phyloP scores from a whole-genome alignment of 2,888 invertebrate genomes.

The Tricholauxania praeusta region DNA sequence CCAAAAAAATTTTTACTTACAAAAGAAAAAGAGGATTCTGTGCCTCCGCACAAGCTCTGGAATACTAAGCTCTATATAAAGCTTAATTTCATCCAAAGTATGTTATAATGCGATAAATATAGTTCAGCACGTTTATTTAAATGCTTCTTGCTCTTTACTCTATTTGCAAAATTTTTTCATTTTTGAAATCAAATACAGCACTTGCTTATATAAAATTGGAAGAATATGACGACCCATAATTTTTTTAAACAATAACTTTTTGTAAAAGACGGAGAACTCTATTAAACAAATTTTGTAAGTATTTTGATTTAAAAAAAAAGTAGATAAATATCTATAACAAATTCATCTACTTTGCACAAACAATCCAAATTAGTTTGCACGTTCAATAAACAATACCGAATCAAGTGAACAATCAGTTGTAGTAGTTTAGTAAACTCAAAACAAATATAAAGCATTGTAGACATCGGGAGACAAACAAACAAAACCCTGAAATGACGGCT shows the following conservation, averaged over 20 bases:
- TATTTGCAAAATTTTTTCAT: conserved; percentile 16
- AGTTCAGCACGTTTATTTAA: not conserved
- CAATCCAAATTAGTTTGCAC: not conserved
- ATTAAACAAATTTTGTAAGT: conserved; percentile 23
- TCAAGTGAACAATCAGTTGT: not conserved
- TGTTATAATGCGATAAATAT: too few species aligned
- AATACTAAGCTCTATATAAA: too few species aligned
- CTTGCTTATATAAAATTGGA: conserved; percentile 66
- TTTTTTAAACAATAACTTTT: conserved; percentile 16
- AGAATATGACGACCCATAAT: conserved; percentile 57
- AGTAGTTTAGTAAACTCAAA: not conserved
- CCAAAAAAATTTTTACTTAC: too few species aligned
- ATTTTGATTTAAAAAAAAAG: not conserved
- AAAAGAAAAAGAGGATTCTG: too few species aligned
- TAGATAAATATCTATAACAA: not conserved
- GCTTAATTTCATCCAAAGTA: too few species aligned
- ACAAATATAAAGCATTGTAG: not conserved
- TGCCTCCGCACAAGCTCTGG: too few species aligned
- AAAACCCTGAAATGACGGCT: too few species aligned
- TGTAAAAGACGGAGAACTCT: conserved; percentile 7
- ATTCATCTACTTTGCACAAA: not conserved
- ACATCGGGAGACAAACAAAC: too few species aligned
- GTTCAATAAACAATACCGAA: not conserved
- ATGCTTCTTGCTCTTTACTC: conserved; percentile 5
- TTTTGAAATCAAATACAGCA: conserved; percentile 52